These are phyloP conservation scores for Hippocampus zosterae DNA, from an alignment of 2,113 vertebrate genomes.

Conservation along the genomic window DNA sequence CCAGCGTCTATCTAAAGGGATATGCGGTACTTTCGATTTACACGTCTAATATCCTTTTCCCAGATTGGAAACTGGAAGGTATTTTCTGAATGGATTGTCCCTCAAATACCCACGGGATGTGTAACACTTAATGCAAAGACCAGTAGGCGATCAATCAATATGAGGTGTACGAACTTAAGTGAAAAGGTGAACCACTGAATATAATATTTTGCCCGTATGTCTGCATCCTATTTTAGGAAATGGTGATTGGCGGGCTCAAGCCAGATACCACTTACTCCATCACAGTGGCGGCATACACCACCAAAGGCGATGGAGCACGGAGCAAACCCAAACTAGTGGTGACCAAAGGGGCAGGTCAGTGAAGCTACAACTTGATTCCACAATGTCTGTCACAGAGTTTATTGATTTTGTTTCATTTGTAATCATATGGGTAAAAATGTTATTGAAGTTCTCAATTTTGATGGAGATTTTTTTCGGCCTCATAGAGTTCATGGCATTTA, in stretches of 20 bases:
- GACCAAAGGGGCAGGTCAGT: slow-evolving; percentile 92
- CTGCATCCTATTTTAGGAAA: slow-evolving; percentile 75
- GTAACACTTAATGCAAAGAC: slow-evolving; percentile 51
- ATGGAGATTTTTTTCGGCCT: too few species aligned
- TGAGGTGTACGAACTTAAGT: slow-evolving; percentile 36
- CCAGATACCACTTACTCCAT: slow-evolving; percentile 94
- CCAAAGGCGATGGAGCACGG: slow-evolving; percentile 95
- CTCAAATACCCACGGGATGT: slow-evolving; percentile 29
- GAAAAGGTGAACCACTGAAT: slow-evolving; percentile 38
- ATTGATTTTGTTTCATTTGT: too few species aligned
- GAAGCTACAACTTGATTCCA: background rate
- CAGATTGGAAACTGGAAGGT: slow-evolving; percentile 35
- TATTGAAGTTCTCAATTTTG: too few species aligned
- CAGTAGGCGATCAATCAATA: slow-evolving; percentile 32
- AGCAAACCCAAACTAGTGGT: slow-evolving; percentile 91
- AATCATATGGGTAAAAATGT: too few species aligned
- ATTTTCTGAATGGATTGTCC: slow-evolving; percentile 50
- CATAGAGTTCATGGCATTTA: too few species aligned
- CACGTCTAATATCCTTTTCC: slow-evolving; percentile 41
- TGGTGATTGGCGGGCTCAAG: slow-evolving; percentile 90
- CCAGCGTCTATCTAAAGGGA: slow-evolving; percentile 43
- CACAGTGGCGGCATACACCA: slow-evolving; percentile 96
- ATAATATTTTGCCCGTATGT: slow-evolving; percentile 39
- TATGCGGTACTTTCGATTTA: slow-evolving; percentile 37
- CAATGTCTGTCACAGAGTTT: background rate